Evolutionary conservation across 2,797 vertebrate genomes (phyloP), one percentile per base, ranked within the genome.

Genomic region (Danio jaintianensis): DNA sequence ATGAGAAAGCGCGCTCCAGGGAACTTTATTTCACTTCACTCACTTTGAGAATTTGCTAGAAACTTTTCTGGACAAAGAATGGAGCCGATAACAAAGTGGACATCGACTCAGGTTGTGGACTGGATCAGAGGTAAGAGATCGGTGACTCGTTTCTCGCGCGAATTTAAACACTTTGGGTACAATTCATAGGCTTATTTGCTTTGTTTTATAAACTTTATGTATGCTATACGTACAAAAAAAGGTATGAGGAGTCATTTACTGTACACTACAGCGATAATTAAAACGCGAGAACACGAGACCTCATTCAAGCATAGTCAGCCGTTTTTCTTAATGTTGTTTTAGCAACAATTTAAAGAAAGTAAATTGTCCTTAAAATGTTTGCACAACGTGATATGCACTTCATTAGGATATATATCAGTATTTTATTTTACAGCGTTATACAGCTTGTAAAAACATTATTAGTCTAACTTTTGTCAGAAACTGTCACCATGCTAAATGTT

Each of bases 71-170:
- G 75, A 42, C 6, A 48, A 80, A 82, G 40, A 22, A 94, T 94
- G 93, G 92, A 94, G 73, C 73, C 92, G 2, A 90, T 93, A 67
- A 91, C 87, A 2, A 75, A 84, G 74, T 93, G 93, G 93, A 92
- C 50, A 7, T 80, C 91, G 59, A 88, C 87, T 50, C 91, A 93
- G 85, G 92, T 94, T 80, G 83, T 79, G 63, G 87, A 90, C 43
- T 94, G 93, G 93, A 91, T 93, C 88, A 90, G 85, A 90, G 93
- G 93, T 93, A 77, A 77, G 83, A 78, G 9, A 13, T 42, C 4
- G 69, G 20, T 6, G 15, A 38, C 50, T 20, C 40, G 67, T n/a
- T 40, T 18, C 10, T 53, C 4, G 29, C 29, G 29, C 29, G 8
- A 18, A 18, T 42, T 38, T 42, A 18, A 42, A 63, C 9, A 38